Conservation (phyloP, 2,888 invertebrate genomes). For the Drosophila neonasuta region DNA sequence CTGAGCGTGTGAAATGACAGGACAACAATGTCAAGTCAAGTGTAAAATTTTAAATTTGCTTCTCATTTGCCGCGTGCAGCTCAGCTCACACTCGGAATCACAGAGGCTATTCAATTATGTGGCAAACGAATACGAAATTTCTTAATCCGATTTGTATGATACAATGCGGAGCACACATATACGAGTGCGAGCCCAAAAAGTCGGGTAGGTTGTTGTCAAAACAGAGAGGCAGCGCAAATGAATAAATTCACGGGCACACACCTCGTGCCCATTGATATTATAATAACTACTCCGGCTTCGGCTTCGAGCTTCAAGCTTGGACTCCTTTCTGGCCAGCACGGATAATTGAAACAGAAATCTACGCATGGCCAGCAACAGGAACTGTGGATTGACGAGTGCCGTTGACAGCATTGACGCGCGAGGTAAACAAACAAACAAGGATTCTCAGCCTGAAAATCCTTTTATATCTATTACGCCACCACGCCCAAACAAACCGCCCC, state of each 20-base stretch:
- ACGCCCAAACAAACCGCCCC: constrained; percentile 6
- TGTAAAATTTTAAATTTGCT: constrained; percentile 83
- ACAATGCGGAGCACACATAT: constrained; percentile 57
- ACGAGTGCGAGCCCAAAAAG: constrained; percentile 12
- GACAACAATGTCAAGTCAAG: constrained; percentile 82
- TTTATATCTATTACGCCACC: constrained; percentile 70
- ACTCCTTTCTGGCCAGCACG: constrained; percentile 35
- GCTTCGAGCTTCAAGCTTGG: constrained; percentile 1
- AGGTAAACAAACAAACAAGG: constrained; percentile 54
- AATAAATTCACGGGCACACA: constrained; percentile 75
- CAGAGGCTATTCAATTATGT: constrained; percentile 80
- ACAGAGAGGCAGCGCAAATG: constrained; percentile 66
- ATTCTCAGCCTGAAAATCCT: constrained; percentile 49
- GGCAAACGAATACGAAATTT: constrained; percentile 81
- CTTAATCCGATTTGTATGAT: constrained; percentile 82
- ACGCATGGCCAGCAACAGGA: constrained; percentile 66
- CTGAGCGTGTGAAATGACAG: constrained; percentile 76
- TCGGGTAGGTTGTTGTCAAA: constrained; percentile 71
- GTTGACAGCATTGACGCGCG: constrained; percentile 48
- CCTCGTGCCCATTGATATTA: constrained; percentile 72
- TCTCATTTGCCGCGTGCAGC: constrained; percentile 78
- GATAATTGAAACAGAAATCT: constrained; percentile 76
- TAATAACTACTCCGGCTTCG: constrained; percentile 58
- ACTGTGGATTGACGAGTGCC: constrained; percentile 57
- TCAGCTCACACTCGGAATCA: constrained; percentile 53